These are phyloP conservation scores for Xanthia icteritia DNA, from an alignment of 2,888 invertebrate genomes.

Conservation along the genomic window DNA sequence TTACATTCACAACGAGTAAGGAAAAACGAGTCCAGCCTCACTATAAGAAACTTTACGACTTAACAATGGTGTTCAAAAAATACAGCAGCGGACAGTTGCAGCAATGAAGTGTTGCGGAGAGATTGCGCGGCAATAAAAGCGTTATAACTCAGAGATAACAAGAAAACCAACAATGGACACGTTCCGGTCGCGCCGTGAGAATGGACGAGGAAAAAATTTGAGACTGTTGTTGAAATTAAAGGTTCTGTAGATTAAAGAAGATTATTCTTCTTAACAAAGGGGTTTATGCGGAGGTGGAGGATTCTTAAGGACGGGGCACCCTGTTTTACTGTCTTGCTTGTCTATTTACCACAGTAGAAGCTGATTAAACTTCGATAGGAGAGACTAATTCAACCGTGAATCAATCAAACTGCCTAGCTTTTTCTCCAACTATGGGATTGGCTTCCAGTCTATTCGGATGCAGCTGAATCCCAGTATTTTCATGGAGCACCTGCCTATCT, in stretches of 20 bases:
- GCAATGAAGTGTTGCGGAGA: conserved; percentile 58
- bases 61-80: conserved; percentile 51
- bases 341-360: background rate
- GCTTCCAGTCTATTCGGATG: background rate
- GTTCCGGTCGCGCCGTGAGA: conserved; percentile 29
- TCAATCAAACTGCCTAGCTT: background rate
- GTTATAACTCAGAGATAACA: conserved; percentile 70
- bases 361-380: background rate
- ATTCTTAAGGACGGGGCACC: background rate
- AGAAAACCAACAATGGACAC: conserved; percentile 67
- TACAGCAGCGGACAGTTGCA: conserved; percentile 49
- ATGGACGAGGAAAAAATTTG: conserved; percentile 28
- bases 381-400: background rate
- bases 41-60: conserved; percentile 33
- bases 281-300: background rate
- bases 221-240: conserved; percentile 7
- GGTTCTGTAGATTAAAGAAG: conserved; percentile 39
- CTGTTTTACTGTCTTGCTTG: background rate
- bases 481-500: background rate
- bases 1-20: background rate
- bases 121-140: conserved; percentile 69
- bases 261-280: background rate
- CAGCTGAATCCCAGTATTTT: background rate
- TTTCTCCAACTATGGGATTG: too few species aligned
- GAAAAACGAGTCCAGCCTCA: conserved; percentile 3